Conservation (phyloP, 2,888 invertebrate species). For the Ditula angustiorana region DNA sequence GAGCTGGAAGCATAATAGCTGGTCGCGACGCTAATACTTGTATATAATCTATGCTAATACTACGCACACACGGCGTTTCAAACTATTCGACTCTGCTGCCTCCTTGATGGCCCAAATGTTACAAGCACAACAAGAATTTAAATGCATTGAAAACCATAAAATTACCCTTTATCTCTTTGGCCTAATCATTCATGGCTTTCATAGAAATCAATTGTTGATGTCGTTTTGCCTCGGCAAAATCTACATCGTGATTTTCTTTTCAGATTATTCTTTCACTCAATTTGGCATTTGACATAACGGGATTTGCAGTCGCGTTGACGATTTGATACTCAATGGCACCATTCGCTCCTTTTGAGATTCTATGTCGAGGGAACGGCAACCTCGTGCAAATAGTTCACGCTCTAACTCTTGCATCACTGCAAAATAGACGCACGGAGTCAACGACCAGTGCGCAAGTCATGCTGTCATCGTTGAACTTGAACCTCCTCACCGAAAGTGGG, state of each 20-base stretch:
- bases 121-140: too few relatives aligned
- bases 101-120: too few relatives aligned
- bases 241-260: background rate
- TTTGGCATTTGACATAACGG: background rate
- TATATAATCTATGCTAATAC: too few relatives aligned
- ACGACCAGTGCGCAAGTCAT: constrained; percentile 69
- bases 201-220: background rate
- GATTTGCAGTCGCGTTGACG: background rate
- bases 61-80: too few relatives aligned
- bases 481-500: constrained; percentile 45
- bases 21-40: constrained; percentile 48
- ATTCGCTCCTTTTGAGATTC: constrained; percentile 4
- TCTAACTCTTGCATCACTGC: constrained; percentile 68
- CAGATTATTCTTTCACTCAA: background rate
- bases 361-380: constrained; percentile 50
- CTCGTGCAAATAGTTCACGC: constrained; percentile 74
- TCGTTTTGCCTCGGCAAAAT: background rate
- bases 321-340: background rate
- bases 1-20: constrained; percentile 66
- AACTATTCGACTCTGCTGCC: too few relatives aligned
- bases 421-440: constrained; percentile 67
- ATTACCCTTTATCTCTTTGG: too few relatives aligned
- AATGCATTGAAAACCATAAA: too few relatives aligned
- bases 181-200: background rate
- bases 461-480: constrained; percentile 65